A percentile compares a stretch with the other conserved stretches of the same genome.
Conservation (phyloP, 2,888 invertebrate genomes). For the Eledone cirrhosa region DNA sequence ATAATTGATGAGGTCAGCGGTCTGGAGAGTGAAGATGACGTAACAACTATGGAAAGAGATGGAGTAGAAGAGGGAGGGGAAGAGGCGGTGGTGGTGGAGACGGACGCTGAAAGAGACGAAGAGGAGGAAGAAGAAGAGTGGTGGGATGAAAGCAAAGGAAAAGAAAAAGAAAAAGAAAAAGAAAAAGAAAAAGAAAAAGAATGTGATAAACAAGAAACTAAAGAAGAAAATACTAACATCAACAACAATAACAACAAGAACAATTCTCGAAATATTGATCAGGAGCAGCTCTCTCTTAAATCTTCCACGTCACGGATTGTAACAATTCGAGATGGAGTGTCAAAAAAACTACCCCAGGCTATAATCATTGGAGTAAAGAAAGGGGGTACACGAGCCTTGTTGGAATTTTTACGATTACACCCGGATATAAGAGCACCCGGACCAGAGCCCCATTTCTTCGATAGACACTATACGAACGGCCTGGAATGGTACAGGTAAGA, state of each 20-base stretch:
- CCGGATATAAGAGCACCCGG: constrained; percentile 88
- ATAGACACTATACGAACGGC: constrained; percentile 77
- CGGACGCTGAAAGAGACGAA: not conserved
- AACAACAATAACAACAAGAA: not conserved
- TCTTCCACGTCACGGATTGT: not conserved
- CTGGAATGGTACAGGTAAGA: constrained; percentile 78
- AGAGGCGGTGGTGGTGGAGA: not conserved
- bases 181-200: not conserved
- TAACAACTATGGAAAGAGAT: not conserved
- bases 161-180: not conserved
- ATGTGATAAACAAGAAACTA: not conserved
- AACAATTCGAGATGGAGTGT: constrained; percentile 29
- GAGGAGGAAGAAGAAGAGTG: not conserved
- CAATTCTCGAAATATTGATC: too few relatives aligned
- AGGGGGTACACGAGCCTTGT: constrained; percentile 89
- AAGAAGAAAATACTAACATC: not conserved
- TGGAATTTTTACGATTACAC: constrained; percentile 92
- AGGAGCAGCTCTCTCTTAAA: not conserved
- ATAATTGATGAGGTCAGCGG: not conserved
- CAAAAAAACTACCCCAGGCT: constrained; percentile 77
- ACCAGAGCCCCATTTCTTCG: constrained; percentile 91
- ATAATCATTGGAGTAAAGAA: constrained; percentile 95
- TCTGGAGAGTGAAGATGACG: not conserved
- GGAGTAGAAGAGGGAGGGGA: not conserved
- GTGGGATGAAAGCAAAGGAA: not conserved